A percentile compares a stretch with the other conserved stretches of the same genome.
Evolutionary conservation across 2,888 invertebrate genomes (phyloP).

Genomic region (Lamellibrachia satsuma): DNA sequence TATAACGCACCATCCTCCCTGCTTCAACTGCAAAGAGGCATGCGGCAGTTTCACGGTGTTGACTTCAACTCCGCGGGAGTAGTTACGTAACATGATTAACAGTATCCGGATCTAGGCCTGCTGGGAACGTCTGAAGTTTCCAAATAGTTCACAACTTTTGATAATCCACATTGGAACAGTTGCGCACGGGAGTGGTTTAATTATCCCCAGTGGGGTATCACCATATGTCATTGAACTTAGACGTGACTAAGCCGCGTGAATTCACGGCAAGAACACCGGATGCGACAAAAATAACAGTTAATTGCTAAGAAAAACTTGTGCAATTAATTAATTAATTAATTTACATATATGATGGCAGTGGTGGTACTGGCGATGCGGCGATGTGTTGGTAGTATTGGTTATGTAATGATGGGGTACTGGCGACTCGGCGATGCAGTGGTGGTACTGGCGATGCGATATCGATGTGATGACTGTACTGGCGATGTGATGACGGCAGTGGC

Average conservation of each 20-base stretch:
- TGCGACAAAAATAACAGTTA: background rate
- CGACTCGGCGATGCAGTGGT: background rate
- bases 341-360: background rate
- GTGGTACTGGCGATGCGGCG: background rate
- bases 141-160: background rate
- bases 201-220: background rate
- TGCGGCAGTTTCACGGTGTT: background rate
- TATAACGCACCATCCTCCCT: background rate
- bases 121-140: background rate
- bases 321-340: background rate
- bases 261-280: background rate
- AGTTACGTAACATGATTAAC: background rate
- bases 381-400: background rate
- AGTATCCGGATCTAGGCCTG: background rate
- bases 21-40: background rate
- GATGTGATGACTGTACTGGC: background rate
- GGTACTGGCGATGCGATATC: background rate
- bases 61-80: background rate
- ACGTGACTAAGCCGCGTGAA: background rate
- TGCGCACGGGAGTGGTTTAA: background rate
- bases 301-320: background rate
- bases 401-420: background rate
- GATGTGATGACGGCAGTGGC: background rate
- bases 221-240: background rate
- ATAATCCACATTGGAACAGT: background rate